Conservation (phyloP, 2,888 invertebrate genomes). For the Aphidius colemani region DNA sequence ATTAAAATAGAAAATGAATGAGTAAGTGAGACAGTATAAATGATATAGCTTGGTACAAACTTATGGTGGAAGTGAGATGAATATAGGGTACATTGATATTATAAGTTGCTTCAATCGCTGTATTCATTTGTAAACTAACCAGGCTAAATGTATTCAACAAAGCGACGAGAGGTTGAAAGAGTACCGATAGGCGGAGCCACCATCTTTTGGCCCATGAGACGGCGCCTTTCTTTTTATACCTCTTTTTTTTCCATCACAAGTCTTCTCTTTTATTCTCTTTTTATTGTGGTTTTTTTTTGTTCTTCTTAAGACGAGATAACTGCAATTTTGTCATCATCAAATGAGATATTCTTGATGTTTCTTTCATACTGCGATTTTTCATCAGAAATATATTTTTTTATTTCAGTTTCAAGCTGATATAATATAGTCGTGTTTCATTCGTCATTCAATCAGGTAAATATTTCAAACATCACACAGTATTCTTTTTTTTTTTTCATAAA, state of each 20-base stretch:
- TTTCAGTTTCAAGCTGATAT: no score
- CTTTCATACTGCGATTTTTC: not conserved
- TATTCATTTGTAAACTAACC: slow-evolving; percentile 73
- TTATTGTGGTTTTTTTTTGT: not conserved
- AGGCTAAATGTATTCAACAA: slow-evolving; percentile 61
- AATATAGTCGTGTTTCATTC: no score
- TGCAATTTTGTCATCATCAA: not conserved
- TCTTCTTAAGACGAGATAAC: not conserved
- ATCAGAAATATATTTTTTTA: not conserved
- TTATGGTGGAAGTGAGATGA: slow-evolving; percentile 54
- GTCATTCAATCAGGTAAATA: no score
- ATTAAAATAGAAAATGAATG: slow-evolving; percentile 29
- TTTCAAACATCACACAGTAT: no score
- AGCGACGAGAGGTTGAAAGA: slow-evolving; percentile 49
- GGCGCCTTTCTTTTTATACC: slow-evolving; percentile 53
- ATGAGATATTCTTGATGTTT: not conserved
- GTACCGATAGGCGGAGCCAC: slow-evolving; percentile 60
- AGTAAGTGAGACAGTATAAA: slow-evolving; percentile 41
- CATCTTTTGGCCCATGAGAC: slow-evolving; percentile 49
- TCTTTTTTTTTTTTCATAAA: no score
- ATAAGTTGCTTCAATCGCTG: slow-evolving; percentile 75
- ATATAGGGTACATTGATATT: slow-evolving; percentile 68
- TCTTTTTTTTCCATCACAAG: slow-evolving; percentile 34
- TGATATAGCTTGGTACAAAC: slow-evolving; percentile 32
- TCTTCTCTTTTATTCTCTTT: not conserved